Base-by-base conservation (phyloP, 2,888 invertebrate genomes). In the Prosopocoilus inquinatus region DNA sequence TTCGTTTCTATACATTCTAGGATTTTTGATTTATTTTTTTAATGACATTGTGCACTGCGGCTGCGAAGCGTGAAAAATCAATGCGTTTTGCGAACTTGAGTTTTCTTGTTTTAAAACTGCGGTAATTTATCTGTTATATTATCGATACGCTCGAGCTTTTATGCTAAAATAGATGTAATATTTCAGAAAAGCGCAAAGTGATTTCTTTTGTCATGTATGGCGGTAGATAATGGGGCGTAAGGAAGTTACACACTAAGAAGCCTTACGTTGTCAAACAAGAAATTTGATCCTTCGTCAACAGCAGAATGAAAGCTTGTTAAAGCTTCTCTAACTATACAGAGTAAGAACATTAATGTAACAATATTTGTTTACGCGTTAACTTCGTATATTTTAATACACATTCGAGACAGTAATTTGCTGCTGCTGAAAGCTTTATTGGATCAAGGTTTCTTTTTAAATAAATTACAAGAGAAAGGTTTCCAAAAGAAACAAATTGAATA, bases 241-340 rank as follows among this genome's bases (percentile, higher is more conserved):
- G 62, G 61, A 63, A 64, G 64, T 63, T 65, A 62, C 62, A 57
- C 54, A 59, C 60, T 62, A 62, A 62, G 61, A 62, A 61, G 60
- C 63, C 62, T 64, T 64, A 61, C 62, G 63, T 61, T 59, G 60
- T 64, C 65, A 63, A 65, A 59, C 61, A 62, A 60, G 65, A 63
- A 65, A 64, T 63, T 64, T 57, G 64, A 64, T 61, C 63, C 58
- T 55, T 60, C 57, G 50, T 55, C 60, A 53, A 57, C 44, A 55
- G 43, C 44, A 58, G 43, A 57, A 57, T 41, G 39, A 44, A 50
- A 50, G 39, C 50, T 50, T 50, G 41, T 50, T 50, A 50, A 41
- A 32, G 39, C 50, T 50, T 34, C 16, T 20, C 16, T 39, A 50
- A 50, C 39, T 50, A 41, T 43, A 50, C 41, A 12, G 34, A 49